These are phyloP conservation scores for Drosophila rhopaloa DNA, from an alignment of 1,140 invertebrate genomes.

Conservation along the genomic window DNA sequence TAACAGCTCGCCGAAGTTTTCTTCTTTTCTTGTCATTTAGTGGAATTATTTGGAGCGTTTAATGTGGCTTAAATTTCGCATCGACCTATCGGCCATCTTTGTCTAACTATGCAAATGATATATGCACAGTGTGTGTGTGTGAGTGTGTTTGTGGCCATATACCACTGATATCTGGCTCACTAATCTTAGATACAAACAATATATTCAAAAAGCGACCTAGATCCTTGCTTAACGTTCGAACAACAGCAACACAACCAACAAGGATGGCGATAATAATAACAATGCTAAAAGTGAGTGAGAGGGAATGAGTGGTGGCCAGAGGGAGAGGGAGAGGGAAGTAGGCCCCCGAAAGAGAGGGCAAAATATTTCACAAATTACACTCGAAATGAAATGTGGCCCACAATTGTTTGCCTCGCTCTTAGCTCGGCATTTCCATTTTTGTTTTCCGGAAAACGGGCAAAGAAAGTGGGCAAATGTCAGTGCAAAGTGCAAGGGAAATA, in stretches of 20 bases:
- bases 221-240: conserved; percentile 65
- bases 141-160: conserved; percentile 52
- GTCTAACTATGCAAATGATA: conserved; percentile 53
- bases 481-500: conserved; percentile 18
- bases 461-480: conserved; percentile 23
- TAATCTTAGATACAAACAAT: conserved; percentile 81
- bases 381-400: conserved; percentile 67
- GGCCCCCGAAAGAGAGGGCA: conserved; percentile 18
- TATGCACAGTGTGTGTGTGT: conserved; percentile 36
- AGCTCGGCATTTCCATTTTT: conserved; percentile 11
- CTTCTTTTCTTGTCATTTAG: conserved; percentile 1
- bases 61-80: conserved; percentile 42
- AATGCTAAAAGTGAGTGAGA: conserved; percentile 39
- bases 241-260: conserved; percentile 40
- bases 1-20: no score
- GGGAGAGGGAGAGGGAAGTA: conserved; percentile 13
- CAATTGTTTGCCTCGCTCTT: conserved; percentile 29
- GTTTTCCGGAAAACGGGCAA: conserved; percentile 9
- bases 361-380: conserved; percentile 66
- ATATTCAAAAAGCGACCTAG: conserved; percentile 82
- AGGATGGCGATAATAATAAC: conserved; percentile 73
- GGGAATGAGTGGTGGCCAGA: conserved; percentile 1
- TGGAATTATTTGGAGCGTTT: conserved; percentile 15
- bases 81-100: conserved; percentile 31
- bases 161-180: conserved; percentile 73